Percentiles rank a stretch among this genome's conserved stretches.
Conservation (phyloP, 2,888 invertebrate species). For the Hetaerina titia region DNA sequence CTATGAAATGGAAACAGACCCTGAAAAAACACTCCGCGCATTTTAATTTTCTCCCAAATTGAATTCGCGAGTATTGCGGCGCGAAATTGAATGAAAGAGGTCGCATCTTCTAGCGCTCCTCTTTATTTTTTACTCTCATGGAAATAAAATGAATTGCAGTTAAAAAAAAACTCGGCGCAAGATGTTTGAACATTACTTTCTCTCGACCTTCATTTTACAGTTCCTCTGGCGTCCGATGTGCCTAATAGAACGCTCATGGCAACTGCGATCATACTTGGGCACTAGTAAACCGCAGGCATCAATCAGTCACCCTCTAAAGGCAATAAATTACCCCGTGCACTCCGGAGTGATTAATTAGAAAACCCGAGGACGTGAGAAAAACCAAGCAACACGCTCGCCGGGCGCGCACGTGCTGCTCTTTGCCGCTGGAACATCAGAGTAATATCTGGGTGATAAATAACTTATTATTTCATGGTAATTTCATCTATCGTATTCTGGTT, state of each 20-base stretch:
- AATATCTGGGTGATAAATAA: background rate
- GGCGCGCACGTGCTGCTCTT: background rate
- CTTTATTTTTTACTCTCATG: too few relatives aligned
- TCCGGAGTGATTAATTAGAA: conserved; percentile 17
- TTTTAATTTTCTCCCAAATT: background rate
- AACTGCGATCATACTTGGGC: background rate
- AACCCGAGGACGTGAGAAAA: background rate
- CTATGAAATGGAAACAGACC: background rate
- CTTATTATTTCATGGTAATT: background rate
- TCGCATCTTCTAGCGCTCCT: too few relatives aligned
- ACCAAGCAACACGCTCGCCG: background rate
- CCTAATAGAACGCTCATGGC: conserved; percentile 3
- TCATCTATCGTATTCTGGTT: background rate
- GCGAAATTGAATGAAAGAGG: too few relatives aligned
- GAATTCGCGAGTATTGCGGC: background rate
- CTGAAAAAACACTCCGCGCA: background rate
- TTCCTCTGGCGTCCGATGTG: background rate
- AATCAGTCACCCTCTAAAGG: background rate
- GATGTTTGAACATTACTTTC: background rate
- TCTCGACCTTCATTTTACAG: background rate
- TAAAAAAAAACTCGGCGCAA: background rate
- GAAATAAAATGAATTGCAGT: too few relatives aligned
- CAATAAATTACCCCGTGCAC: conserved; percentile 18
- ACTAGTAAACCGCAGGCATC: background rate
- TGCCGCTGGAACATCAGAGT: background rate